Percentiles rank a stretch among this genome's conserved stretches.
phyloP scores from a whole-genome alignment of 2,113 vertebrate genomes.

The Leucosticte australis region DNA sequence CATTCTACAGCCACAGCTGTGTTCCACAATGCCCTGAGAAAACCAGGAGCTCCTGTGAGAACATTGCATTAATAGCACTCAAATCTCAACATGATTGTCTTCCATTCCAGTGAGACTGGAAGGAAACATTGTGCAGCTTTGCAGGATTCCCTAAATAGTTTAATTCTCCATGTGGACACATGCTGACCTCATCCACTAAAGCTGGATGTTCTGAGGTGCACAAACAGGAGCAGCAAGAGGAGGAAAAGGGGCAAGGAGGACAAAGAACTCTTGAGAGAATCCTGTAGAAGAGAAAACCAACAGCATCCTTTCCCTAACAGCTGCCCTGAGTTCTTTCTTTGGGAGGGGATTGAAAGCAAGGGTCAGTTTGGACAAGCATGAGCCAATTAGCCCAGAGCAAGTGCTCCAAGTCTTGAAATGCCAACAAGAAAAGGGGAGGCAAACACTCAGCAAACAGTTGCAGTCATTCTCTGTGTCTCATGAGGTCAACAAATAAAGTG shows the following conservation, averaged over 20 bases:
- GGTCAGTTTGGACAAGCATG: neutral
- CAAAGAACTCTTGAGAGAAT: neutral
- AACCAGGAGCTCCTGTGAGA: neutral
- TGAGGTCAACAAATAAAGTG: neutral
- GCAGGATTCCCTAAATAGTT: neutral
- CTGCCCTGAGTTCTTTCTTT: neutral
- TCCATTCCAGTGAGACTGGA: neutral
- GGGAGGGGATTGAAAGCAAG: neutral
- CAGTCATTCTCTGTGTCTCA: neutral
- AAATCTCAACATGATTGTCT: neutral
- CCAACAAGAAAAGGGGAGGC: neutral
- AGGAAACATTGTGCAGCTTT: neutral
- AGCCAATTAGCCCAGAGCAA: neutral
- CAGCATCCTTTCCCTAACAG: neutral
- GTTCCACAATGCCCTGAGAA: neutral
- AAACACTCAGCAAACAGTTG: neutral
- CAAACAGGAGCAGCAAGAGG: neutral
- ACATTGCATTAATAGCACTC: neutral
- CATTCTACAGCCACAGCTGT: neutral
- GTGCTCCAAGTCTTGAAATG: neutral
- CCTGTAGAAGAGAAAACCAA: neutral
- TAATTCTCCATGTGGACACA: neutral
- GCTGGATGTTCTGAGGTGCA: neutral
- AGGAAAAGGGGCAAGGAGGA: neutral
- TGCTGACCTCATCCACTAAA: neutral